Evolutionary conservation across 2,113 vertebrate genomes (phyloP), one percentile per base, ranked within the genome.

Genomic region (Hemibagrus wyckioides): DNA sequence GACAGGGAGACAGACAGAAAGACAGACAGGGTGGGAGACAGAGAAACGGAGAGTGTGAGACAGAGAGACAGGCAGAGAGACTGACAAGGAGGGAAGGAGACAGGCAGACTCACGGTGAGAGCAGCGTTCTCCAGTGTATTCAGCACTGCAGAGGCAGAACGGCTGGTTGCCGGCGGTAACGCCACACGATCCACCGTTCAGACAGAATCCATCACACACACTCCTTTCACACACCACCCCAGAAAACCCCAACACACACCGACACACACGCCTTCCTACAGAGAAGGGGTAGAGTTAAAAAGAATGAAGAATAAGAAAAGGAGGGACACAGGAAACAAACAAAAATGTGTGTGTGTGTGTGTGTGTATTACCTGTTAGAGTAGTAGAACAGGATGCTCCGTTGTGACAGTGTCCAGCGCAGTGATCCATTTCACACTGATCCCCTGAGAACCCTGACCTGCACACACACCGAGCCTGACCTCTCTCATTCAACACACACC

Each of bases 361-460:
- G 41, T 30, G 19, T 30, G 48, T 48, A 85, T 94, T 92, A 97
- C 97, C 97, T 3, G 96, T 93, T 81, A 92, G 85, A 19, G 97
- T 97, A 50, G 96, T 95, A 41, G 92, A 89, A 8, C 97, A 97
- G 21, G 95, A 96, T 17, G 96, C 97, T 91, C 96, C 97, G 21
- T 97, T 96, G 89, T 95, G 95, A 91, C 97, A 97, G 92, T 96
- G 96, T 86, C 95, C 95, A 91, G 92, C 91, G 88, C 97, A 97
- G 50, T 97, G 96, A 79, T 97, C 97, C 23, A 94, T 92, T 92
- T 97, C 96, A 92, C 97, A 97, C 88, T 94, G 93, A 67, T 96
- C 96, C 11, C 97, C 97, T 0, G 96, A 96, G 89, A 96, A 97
- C 90, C 95, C 96, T 0, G 97, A 96, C 96, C 96, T 97, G 91